phyloP scores from a whole-genome alignment of 2,888 invertebrate genomes.

The Xylota segnis region DNA sequence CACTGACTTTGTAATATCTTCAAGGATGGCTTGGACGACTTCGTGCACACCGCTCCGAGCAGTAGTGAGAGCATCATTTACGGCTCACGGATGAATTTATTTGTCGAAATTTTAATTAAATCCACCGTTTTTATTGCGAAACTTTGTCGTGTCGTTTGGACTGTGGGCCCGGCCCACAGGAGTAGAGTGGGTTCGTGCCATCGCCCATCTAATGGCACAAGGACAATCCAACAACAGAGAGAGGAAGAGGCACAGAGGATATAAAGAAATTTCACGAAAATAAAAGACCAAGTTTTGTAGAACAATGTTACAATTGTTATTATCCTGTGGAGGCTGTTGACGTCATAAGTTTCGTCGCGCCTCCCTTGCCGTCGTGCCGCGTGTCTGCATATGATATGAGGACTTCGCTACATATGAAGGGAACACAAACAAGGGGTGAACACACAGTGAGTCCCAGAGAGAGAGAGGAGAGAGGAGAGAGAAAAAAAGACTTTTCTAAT shows the following conservation, averaged over 20 bases:
- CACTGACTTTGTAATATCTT: constrained; percentile 62
- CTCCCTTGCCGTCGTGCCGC: constrained; percentile 32
- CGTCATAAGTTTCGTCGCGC: constrained; percentile 58
- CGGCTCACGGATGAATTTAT: constrained; percentile 76
- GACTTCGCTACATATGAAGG: constrained; percentile 27
- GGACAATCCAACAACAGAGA: constrained; percentile 38
- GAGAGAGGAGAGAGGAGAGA: not conserved
- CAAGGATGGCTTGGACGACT: constrained; percentile 33
- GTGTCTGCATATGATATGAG: constrained; percentile 61
- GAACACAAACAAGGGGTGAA: constrained; percentile 14
- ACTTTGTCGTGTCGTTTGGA: constrained; percentile 69
- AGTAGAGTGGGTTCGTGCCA: constrained; percentile 2
- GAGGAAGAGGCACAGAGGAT: constrained; percentile 2
- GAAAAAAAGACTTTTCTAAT: constrained; percentile 65
- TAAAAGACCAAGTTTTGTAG: constrained; percentile 47
- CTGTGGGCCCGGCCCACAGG: constrained; percentile 48
- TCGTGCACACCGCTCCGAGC: not conserved
- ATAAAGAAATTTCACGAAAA: constrained; percentile 51
- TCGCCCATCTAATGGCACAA: not conserved
- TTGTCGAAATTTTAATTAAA: constrained; percentile 77
- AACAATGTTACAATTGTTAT: constrained; percentile 72
- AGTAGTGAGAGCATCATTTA: constrained; percentile 72
- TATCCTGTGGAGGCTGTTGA: constrained; percentile 70
- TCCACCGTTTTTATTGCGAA: constrained; percentile 77
- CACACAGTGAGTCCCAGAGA: not conserved